These are phyloP conservation scores for Mormyrus lacerda DNA, from an alignment of 2,113 vertebrate genomes.

Conservation along the genomic window DNA sequence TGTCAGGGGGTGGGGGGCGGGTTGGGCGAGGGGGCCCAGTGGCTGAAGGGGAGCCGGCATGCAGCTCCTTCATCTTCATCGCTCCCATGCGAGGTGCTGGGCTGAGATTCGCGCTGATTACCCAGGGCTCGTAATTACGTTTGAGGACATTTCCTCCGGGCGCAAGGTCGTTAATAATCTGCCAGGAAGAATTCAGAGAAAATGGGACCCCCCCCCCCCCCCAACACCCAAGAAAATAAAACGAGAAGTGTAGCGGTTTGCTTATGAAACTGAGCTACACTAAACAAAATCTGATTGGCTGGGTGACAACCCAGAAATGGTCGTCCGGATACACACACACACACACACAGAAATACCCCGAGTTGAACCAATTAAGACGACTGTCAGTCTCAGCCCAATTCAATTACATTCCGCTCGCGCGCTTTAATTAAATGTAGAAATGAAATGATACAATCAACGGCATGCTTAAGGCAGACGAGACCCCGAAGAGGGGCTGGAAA, in stretches of 20 bases:
- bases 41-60: neutral
- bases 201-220: neutral
- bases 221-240: neutral
- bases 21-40: neutral
- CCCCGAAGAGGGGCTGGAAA: neutral
- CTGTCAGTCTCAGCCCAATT: conserved; percentile 17
- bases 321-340: neutral
- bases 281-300: conserved; percentile 1
- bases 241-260: neutral
- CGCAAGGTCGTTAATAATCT: conserved; percentile 10
- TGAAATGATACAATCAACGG: conserved; percentile 2
- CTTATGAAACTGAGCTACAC: neutral
- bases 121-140: conserved; percentile 19
- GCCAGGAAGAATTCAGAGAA: neutral
- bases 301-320: neutral
- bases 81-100: neutral
- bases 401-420: conserved; percentile 15
- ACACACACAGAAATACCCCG: neutral
- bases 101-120: conserved; percentile 18
- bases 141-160: conserved; percentile 11
- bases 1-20: neutral
- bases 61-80: conserved; percentile 13
- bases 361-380: conserved; percentile 21
- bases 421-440: conserved; percentile 20
- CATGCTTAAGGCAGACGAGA: neutral